phyloP scores from a whole-genome alignment of 2,888 invertebrate genomes.

The Caenorhabditis sp. region DNA sequence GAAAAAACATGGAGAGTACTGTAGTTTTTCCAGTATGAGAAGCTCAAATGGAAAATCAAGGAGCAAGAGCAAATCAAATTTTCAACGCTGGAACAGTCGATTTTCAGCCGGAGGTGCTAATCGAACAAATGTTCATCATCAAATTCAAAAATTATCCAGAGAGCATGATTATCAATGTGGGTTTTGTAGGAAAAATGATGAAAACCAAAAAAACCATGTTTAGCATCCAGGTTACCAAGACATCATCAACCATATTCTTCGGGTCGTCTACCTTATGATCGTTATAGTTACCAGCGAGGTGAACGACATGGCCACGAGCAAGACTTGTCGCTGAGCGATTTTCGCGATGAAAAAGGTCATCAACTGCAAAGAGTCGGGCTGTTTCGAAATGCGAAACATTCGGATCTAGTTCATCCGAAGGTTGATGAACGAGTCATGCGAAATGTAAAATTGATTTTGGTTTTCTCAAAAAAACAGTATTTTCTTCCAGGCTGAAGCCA shows the following conservation, averaged over 20 bases:
- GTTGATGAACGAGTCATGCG: conserved; percentile 16
- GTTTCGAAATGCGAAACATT: conserved; percentile 32
- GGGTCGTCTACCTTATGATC: not conserved
- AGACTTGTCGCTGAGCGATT: conserved; percentile 8
- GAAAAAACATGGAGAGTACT: too few species aligned
- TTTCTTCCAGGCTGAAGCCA: conserved; percentile 9
- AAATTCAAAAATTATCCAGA: conserved; percentile 8
- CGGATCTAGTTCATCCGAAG: conserved; percentile 3
- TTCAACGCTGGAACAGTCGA: conserved; percentile 12
- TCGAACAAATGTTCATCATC: conserved; percentile 22
- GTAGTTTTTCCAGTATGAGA: not conserved
- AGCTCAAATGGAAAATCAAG: not conserved
- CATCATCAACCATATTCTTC: conserved; percentile 7
- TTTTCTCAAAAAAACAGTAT: not conserved
- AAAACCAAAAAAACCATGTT: too few species aligned
- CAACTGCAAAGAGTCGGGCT: conserved; percentile 19
- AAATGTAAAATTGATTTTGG: not conserved
- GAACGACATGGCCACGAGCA: not conserved
- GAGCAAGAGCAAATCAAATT: not conserved
- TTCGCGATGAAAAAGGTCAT: conserved; percentile 12
- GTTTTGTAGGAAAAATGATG: too few species aligned
- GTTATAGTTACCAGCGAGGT: not conserved
- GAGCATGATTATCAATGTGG: not conserved
- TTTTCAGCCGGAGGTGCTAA: conserved; percentile 37
- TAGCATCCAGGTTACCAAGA: conserved; percentile 12